These are phyloP conservation scores for Pycnomerus fuliginosus DNA, from an alignment of 2,888 invertebrate species.

Conservation along the genomic window DNA sequence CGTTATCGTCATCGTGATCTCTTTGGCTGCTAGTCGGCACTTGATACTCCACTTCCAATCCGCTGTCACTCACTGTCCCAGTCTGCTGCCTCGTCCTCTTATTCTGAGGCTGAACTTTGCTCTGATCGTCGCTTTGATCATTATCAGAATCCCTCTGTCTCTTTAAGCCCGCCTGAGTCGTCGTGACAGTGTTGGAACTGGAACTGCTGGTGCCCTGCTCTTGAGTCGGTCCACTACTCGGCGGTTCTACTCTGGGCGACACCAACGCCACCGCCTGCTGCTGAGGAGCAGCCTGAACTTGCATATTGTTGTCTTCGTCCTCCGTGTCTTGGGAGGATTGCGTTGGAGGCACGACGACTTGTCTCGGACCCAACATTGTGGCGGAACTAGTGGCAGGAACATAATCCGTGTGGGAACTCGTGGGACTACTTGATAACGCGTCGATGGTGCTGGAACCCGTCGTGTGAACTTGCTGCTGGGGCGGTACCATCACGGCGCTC, in stretches of 20 bases:
- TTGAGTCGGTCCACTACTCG: slow-evolving; percentile 52
- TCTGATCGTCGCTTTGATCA: slow-evolving; percentile 54
- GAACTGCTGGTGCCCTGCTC: slow-evolving; percentile 52
- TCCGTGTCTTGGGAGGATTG: slow-evolving; percentile 60
- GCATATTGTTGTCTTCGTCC: slow-evolving; percentile 51
- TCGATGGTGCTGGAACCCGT: slow-evolving; percentile 54
- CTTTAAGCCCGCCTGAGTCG: slow-evolving; percentile 65
- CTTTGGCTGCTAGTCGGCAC: slow-evolving; percentile 85
- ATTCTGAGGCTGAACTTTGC: slow-evolving; percentile 51
- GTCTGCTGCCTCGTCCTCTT: slow-evolving; percentile 57
- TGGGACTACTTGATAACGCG: slow-evolving; percentile 64
- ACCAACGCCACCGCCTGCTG: slow-evolving; percentile 70
- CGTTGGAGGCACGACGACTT: slow-evolving; percentile 66
- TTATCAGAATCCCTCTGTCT: slow-evolving; percentile 61
- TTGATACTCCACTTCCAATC: slow-evolving; percentile 74
- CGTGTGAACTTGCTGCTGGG: slow-evolving; percentile 63
- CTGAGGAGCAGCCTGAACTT: slow-evolving; percentile 45
- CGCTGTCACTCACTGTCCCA: slow-evolving; percentile 48
- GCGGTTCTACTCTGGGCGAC: slow-evolving; percentile 69
- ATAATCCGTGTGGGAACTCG: slow-evolving; percentile 77
- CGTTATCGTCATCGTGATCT: slow-evolving; percentile 76
- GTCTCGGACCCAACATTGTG: slow-evolving; percentile 58
- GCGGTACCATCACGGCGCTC: slow-evolving; percentile 59
- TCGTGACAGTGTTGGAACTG: slow-evolving; percentile 68
- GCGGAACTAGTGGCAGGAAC: slow-evolving; percentile 82